Evolutionary conservation across 2,113 vertebrate genomes (phyloP).

Genomic region (Thamnophis sirtalis): DNA sequence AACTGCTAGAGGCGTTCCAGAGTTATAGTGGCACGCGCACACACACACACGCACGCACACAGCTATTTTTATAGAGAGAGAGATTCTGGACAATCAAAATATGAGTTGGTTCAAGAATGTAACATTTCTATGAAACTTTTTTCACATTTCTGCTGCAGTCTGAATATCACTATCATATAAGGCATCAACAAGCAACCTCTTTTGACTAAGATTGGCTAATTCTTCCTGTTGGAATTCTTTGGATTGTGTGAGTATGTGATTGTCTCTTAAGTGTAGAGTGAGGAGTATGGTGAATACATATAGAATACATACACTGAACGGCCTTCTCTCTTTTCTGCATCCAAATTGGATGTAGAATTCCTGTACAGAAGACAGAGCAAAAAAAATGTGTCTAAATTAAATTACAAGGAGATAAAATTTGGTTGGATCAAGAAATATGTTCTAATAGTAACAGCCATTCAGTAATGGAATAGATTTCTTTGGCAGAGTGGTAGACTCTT

Average conservation of each 20-base stretch:
- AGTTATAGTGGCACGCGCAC: too few species aligned
- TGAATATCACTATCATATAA: background rate
- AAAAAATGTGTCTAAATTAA: background rate
- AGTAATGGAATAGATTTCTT: background rate
- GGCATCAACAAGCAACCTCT: background rate
- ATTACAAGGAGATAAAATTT: background rate
- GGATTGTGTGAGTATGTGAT: too few species aligned
- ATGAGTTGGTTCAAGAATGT: slow-evolving; percentile 9
- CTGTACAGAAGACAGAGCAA: background rate
- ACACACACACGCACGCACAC: too few species aligned
- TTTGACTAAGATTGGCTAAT: too few species aligned
- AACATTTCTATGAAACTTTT: background rate
- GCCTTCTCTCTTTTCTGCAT: background rate
- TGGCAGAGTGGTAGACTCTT: background rate
- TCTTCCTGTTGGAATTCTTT: too few species aligned
- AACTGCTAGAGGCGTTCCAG: too few species aligned
- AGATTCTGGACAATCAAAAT: slow-evolving; percentile 17
- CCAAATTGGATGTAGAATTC: background rate
- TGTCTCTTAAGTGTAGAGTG: too few species aligned
- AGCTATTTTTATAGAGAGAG: too few species aligned
- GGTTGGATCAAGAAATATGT: background rate
- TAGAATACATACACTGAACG: background rate
- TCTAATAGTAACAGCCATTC: background rate
- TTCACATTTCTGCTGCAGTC: background rate
- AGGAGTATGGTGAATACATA: background rate